phyloP scores from a whole-genome alignment of 2,888 invertebrate species.

The Molanna angustata region DNA sequence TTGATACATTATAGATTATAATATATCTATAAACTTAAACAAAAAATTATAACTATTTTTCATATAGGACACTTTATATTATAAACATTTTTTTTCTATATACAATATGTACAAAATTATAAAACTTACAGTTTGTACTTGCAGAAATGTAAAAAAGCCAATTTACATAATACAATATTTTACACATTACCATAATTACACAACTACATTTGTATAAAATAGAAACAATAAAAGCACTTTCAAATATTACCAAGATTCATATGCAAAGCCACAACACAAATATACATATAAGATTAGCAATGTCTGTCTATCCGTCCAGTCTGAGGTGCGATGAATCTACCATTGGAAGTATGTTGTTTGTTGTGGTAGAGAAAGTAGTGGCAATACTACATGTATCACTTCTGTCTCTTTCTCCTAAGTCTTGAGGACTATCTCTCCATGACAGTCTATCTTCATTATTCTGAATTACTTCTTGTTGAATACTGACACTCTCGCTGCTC shows the following conservation, averaged over 20 bases:
- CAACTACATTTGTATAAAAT: constrained; percentile 38
- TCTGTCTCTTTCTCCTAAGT: no score
- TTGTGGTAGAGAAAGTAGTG: no score
- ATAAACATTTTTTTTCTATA: constrained; percentile 44
- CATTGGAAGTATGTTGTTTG: background rate
- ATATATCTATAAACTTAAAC: background rate
- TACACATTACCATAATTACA: constrained; percentile 7
- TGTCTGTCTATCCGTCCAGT: background rate
- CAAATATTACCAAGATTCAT: no score
- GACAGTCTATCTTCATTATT: no score
- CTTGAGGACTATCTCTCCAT: no score
- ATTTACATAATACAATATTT: constrained; percentile 38
- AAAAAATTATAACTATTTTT: constrained; percentile 1
- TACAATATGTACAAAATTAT: constrained; percentile 56
- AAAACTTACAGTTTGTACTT: constrained; percentile 60
- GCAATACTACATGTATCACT: no score
- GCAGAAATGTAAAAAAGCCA: constrained; percentile 49
- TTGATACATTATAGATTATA: no score
- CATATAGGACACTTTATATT: constrained; percentile 24
- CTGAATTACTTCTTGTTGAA: no score
- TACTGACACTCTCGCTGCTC: no score
- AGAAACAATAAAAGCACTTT: no score
- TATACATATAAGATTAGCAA: background rate
- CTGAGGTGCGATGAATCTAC: background rate
- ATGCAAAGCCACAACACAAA: no score